phyloP scores from a whole-genome alignment of 2,888 invertebrate species.

The Caenorhabditis drosophilae region DNA sequence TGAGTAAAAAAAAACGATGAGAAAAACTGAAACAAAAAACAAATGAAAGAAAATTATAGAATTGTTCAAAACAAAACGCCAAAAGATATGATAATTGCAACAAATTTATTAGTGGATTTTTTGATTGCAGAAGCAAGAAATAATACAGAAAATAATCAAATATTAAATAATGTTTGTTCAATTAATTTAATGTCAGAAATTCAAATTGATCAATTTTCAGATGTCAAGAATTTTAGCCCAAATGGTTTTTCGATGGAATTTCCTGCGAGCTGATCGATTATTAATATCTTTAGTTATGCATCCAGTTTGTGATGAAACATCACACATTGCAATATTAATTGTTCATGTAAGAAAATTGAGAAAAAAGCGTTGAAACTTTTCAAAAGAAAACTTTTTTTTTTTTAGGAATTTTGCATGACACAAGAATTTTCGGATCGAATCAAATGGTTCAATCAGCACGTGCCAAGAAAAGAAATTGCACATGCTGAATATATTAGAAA shows the following conservation, averaged over 20 bases:
- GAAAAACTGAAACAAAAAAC: not conserved
- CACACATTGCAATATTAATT: constrained; percentile 31
- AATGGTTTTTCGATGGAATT: constrained; percentile 49
- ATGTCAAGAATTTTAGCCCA: constrained; percentile 42
- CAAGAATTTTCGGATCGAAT: constrained; percentile 27
- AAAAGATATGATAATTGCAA: constrained; percentile 18
- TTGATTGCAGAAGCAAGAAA: constrained; percentile 19
- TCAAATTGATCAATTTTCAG: constrained; percentile 31
- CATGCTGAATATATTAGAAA: constrained; percentile 49
- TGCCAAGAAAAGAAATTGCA: constrained; percentile 30
- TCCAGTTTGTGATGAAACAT: constrained; percentile 53
- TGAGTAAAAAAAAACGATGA: constrained; percentile 11
- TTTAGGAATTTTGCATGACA: constrained; percentile 29
- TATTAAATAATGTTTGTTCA: constrained; percentile 9
- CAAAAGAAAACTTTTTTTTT: not conserved
- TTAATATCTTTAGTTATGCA: constrained; percentile 57
- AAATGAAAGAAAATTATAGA: constrained; percentile 5
- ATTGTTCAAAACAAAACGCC: constrained; percentile 25
- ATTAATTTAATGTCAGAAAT: no score
- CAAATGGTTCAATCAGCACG: constrained; percentile 24
- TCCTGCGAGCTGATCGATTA: constrained; percentile 57
- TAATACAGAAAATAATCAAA: constrained; percentile 9
- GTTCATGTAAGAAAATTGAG: constrained; percentile 26
- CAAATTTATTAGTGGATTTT: constrained; percentile 29
- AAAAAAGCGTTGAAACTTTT: not conserved